Conservation (phyloP, 2,888 invertebrate species). For the Muscina levida region DNA sequence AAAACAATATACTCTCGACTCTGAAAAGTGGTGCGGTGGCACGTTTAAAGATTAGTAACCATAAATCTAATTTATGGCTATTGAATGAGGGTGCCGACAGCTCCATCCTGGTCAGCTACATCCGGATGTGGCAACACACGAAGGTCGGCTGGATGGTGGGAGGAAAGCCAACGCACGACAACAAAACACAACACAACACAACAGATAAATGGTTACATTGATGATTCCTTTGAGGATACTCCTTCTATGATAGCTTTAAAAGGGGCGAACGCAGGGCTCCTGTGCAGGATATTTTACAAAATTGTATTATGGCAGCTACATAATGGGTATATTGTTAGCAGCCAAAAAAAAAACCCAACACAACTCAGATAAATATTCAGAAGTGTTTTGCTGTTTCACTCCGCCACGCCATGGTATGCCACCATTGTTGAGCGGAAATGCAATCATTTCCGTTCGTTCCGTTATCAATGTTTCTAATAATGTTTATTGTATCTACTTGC, state of each 20-base stretch:
- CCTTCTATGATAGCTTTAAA: not conserved
- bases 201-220: not conserved
- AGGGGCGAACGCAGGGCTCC: not conserved
- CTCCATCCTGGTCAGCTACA: not conserved
- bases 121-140: not conserved
- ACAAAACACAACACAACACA: not conserved
- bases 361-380: slow-evolving; percentile 17
- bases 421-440: slow-evolving; percentile 10
- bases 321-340: slow-evolving; percentile 14
- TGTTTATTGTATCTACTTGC: slow-evolving; percentile 7
- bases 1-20: slow-evolving; percentile 40
- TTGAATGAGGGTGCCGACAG: slow-evolving; percentile 29
- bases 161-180: too few species aligned
- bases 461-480: not conserved
- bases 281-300: slow-evolving; percentile 10
- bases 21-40: slow-evolving; percentile 35
- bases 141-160: not conserved
- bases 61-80: slow-evolving; percentile 59
- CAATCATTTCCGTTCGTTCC: slow-evolving; percentile 3
- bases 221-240: not conserved
- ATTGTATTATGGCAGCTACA: slow-evolving; percentile 28
- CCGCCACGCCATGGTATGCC: not conserved
- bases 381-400: not conserved
- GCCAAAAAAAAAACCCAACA: not conserved
- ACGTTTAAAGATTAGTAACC: slow-evolving; percentile 53